A percentile compares a stretch with the other conserved stretches of the same genome.
phyloP scores from a whole-genome alignment of 1,140 invertebrate genomes.

The Pogonomyrmex barbatus region DNA sequence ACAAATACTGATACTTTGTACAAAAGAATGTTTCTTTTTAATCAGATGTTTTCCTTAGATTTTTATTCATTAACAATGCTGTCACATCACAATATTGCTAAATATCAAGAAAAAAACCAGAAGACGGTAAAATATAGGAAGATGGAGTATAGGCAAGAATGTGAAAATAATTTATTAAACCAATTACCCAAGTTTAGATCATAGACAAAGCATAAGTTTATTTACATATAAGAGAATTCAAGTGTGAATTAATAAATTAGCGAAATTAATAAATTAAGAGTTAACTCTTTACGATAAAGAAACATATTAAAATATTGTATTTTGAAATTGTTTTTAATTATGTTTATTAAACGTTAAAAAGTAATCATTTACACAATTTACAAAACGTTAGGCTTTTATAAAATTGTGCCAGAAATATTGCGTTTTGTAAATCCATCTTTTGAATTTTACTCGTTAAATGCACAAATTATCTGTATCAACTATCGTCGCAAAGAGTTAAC shows the following conservation, averaged over 20 bases:
- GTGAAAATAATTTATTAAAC: conserved; percentile 76
- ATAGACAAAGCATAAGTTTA: conserved; percentile 84
- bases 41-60: background rate
- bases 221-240: conserved; percentile 82
- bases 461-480: background rate
- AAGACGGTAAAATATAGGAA: conserved; percentile 47
- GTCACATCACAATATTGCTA: background rate
- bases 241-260: conserved; percentile 8
- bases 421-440: background rate
- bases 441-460: background rate
- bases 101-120: conserved; percentile 21
- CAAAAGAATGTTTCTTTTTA: background rate
- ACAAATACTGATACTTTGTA: background rate
- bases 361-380: conserved; percentile 29
- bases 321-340: background rate
- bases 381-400: background rate
- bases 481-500: conserved; percentile 38
- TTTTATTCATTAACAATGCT: background rate
- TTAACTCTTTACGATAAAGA: conserved; percentile 47
- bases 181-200: conserved; percentile 78
- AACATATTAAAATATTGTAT: conserved; percentile 27
- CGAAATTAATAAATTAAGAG: conserved; percentile 47
- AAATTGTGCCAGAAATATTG: conserved; percentile 1
- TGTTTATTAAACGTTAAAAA: conserved; percentile 7
- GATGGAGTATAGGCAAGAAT: conserved; percentile 47